phyloP scores from a whole-genome alignment of 64 coral and sea anemone species.

The Montipora capricornis region DNA sequence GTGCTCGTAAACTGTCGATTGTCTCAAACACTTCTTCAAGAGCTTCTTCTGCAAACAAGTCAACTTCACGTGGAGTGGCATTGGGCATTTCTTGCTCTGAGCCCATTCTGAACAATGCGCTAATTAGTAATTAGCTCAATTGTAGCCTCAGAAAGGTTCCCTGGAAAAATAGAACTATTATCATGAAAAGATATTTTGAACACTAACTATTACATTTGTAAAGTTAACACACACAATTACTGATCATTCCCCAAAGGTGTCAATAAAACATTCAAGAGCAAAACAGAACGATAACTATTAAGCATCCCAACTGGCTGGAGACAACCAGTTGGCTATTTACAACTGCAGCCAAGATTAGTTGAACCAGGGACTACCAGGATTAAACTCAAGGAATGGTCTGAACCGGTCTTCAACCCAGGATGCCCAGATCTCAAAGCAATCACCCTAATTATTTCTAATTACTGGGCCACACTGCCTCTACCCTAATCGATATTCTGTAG shows the following conservation, averaged over 20 bases:
- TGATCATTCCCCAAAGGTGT: background rate
- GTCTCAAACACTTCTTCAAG: constrained; percentile 88
- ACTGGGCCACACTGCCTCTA: too few relatives aligned
- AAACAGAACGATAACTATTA: too few relatives aligned
- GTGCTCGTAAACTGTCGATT: constrained; percentile 74
- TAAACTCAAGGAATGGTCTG: too few relatives aligned
- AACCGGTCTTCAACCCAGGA: too few relatives aligned
- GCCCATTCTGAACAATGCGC: background rate
- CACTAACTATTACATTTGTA: background rate
- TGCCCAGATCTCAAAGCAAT: too few relatives aligned
- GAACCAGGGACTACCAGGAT: too few relatives aligned
- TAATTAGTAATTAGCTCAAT: background rate
- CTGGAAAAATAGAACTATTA: background rate
- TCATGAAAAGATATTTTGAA: background rate
- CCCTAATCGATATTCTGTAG: too few relatives aligned
- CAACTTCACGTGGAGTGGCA: constrained; percentile 83
- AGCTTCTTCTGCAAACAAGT: constrained; percentile 88
- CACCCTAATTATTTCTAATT: too few relatives aligned
- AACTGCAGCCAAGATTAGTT: too few relatives aligned
- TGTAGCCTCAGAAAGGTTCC: background rate
- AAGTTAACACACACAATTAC: background rate
- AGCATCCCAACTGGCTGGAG: too few relatives aligned
- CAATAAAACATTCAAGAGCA: too few relatives aligned
- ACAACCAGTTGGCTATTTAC: too few relatives aligned
- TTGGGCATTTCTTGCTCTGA: constrained; percentile 1